Evolutionary conservation across 2,797 vertebrate species (phyloP).

Genomic region (Eulemur albifrons): DNA sequence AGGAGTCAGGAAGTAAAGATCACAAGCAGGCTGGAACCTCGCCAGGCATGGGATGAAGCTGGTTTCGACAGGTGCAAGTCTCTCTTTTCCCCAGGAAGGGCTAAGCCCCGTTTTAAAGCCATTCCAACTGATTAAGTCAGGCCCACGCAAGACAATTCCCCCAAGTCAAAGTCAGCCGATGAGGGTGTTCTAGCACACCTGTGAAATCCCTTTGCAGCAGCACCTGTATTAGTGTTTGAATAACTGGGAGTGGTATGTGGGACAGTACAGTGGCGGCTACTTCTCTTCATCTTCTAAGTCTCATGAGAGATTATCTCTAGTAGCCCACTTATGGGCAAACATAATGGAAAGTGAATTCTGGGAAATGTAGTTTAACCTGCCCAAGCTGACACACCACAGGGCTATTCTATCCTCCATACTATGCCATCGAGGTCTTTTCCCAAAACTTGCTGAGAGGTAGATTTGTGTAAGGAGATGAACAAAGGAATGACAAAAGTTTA

Average conservation of each 20-base stretch:
- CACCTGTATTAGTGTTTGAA: background rate
- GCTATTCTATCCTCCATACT: background rate
- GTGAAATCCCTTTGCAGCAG: background rate
- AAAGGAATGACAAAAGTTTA: background rate
- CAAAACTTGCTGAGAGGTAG: background rate
- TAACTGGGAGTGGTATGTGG: background rate
- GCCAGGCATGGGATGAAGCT: background rate
- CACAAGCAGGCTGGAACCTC: background rate
- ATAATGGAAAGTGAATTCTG: background rate
- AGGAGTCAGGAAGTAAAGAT: background rate
- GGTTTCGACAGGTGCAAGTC: background rate
- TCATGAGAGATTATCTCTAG: background rate
- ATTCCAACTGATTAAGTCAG: background rate
- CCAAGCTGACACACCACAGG: background rate
- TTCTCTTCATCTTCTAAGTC: background rate
- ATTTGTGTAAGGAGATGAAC: background rate
- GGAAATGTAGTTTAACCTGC: background rate
- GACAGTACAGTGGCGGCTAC: background rate
- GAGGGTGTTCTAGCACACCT: background rate
- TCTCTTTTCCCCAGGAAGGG: background rate
- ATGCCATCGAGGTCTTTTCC: background rate
- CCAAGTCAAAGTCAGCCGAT: background rate
- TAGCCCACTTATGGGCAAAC: background rate
- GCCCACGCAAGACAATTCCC: background rate
- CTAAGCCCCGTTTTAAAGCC: background rate